Evolutionary conservation across 2,113 vertebrate genomes (phyloP).

Genomic region (Psephotus haematonotus): DNA sequence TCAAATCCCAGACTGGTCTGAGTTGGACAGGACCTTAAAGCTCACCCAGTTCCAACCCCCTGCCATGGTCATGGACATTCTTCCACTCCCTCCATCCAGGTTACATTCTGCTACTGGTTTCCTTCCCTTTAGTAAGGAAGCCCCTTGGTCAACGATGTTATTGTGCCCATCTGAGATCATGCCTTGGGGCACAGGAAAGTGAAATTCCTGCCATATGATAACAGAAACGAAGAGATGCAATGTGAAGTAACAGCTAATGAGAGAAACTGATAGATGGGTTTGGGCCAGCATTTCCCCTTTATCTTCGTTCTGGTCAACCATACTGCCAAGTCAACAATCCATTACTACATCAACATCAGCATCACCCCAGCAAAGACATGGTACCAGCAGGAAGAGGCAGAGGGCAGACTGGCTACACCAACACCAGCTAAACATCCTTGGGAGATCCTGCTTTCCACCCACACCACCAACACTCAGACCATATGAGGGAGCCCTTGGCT

Average conservation of each 20-base stretch:
- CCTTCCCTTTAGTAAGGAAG: not conserved
- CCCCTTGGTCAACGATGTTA: not conserved
- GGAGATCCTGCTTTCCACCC: not conserved
- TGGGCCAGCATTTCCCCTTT: not conserved
- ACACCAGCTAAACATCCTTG: not conserved
- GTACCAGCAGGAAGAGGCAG: not conserved
- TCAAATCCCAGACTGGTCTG: not conserved
- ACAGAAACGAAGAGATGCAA: not conserved
- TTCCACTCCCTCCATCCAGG: not conserved
- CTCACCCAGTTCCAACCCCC: not conserved
- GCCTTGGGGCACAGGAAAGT: not conserved
- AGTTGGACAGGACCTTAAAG: not conserved
- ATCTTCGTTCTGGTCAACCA: not conserved
- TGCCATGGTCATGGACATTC: not conserved
- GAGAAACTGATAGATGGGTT: rapidly evolving
- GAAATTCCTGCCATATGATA: not conserved
- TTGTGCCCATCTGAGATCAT: not conserved
- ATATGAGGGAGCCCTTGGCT: rapidly evolving
- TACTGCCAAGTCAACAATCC: rapidly evolving
- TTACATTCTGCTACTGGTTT: not conserved
- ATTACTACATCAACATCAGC: rapidly evolving
- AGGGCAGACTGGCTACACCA: rapidly evolving
- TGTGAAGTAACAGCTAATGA: not conserved
- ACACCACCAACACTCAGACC: not conserved
- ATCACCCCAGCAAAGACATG: not conserved